A percentile compares a stretch with the other conserved stretches of the same genome.
Evolutionary conservation across 2,113 vertebrate genomes (phyloP).

Genomic region (Oophaga pumilio): DNA sequence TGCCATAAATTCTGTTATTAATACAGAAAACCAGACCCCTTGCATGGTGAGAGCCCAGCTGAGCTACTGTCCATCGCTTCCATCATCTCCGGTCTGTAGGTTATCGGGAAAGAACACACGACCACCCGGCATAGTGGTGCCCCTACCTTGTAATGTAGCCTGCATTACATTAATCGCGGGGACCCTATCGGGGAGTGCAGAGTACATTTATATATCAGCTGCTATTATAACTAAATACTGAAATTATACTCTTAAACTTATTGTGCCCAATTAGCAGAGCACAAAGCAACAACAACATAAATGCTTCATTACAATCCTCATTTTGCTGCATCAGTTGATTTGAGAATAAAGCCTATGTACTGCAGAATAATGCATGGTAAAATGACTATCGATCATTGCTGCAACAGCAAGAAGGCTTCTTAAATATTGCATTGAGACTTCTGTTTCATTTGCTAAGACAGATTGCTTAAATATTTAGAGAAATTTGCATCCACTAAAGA

Average conservation of each 20-base stretch:
- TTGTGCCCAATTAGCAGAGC: neutral
- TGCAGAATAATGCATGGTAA: conserved; percentile 20
- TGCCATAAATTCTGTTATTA: no score
- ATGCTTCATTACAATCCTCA: conserved; percentile 2
- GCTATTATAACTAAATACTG: neutral
- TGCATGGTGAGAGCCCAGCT: no score
- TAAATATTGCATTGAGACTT: conserved; percentile 24
- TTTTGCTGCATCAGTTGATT: conserved; percentile 6
- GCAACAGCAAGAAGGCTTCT: conserved; percentile 13
- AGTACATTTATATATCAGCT: neutral
- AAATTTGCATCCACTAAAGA: neutral
- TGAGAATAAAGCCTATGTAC: neutral
- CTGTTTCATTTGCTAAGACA: neutral
- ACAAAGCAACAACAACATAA: conserved; percentile 12
- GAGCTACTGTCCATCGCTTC: no score
- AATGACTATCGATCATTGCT: conserved; percentile 15
- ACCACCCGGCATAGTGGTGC: neutral
- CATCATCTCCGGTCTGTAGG: no score
- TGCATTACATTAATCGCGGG: neutral
- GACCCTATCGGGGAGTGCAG: neutral
- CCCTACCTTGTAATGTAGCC: neutral
- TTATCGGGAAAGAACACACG: neutral
- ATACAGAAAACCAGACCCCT: no score
- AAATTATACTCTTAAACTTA: neutral
- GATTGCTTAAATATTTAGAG: neutral